Evolutionary conservation across 2,888 invertebrate species (phyloP).

Genomic region (Diarsia rubi): DNA sequence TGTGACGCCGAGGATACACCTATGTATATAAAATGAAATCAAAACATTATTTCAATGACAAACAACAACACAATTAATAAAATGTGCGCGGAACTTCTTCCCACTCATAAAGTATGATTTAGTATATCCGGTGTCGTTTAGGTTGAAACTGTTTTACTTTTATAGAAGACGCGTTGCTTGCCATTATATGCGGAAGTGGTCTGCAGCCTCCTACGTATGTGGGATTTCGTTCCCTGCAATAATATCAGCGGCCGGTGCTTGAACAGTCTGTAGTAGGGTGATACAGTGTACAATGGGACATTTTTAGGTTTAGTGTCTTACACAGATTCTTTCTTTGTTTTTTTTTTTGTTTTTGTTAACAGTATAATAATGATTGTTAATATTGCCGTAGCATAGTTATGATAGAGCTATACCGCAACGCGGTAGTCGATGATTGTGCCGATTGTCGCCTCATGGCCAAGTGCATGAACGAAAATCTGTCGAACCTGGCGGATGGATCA

Average conservation of each 20-base stretch:
- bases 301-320: too few species aligned
- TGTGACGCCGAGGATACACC: too few species aligned
- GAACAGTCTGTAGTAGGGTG: neutral
- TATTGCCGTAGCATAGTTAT: too few species aligned
- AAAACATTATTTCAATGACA: neutral
- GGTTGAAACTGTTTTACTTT: neutral
- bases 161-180: neutral
- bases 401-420: too few species aligned
- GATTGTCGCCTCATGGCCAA: too few species aligned
- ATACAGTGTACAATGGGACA: neutral
- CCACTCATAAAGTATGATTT: conserved; percentile 13
- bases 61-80: neutral
- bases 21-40: neutral
- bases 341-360: too few species aligned
- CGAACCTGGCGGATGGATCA: too few species aligned
- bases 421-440: too few species aligned
- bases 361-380: too few species aligned
- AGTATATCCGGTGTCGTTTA: conserved; percentile 10
- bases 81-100: neutral
- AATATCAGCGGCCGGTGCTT: neutral
- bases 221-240: neutral
- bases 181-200: conserved; percentile 4
- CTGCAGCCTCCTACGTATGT: neutral
- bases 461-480: too few species aligned
- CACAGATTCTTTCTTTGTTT: too few species aligned